Base-by-base conservation (phyloP, 2,888 invertebrate genomes). In the Ophraella communa region DNA sequence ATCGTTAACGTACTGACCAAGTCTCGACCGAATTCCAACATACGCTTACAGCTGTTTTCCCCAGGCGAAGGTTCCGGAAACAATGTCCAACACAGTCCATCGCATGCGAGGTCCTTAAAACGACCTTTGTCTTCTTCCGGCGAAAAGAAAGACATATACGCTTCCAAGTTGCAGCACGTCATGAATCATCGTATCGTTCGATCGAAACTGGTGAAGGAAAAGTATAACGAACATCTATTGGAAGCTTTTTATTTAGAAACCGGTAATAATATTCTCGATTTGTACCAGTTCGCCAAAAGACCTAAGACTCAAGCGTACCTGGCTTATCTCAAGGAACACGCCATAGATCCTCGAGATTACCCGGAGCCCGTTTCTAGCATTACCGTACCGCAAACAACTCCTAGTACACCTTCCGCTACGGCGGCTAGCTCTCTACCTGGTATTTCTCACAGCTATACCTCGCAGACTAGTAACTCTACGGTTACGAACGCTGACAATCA, bases 261-360 rank as follows among this genome's bases (percentile, higher is more conserved):
- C 75, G 92, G 92, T 74, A 93, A 94, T 69, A 93, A 94, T 83
- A 89, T 95, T 86, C 90, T 94, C 88, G 96, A 96, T 81, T 93
- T 91, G 83, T 88, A 88, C 73, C 85, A 87, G 73, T 96, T 94
- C 92, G 90, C 91, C 73, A 94, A 93, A 82, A 86, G 91, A 75
- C 91, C 93, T 70, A 88, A 92, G 63, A 87, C 89, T 71, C 88
- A 90, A 65, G 90, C 90, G 80, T 90, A 92, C 78, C 79, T 90
- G 66, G 87, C 89, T 59, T 94, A 92, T 81, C 84, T 93, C 74
- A 90, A 90, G 77, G 89, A 91, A 76, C 79, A 82, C 65, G 73
- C 78, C 4, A 79, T 82, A 14, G 81, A 82, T 74, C 77, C 80
- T 7, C 77, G 76, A 52, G 81, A 81, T 56, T 61, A 73, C 49